These are phyloP conservation scores for Thryonomys swinderianus DNA, from an alignment of 2,113 vertebrate genomes.

Conservation along the genomic window DNA sequence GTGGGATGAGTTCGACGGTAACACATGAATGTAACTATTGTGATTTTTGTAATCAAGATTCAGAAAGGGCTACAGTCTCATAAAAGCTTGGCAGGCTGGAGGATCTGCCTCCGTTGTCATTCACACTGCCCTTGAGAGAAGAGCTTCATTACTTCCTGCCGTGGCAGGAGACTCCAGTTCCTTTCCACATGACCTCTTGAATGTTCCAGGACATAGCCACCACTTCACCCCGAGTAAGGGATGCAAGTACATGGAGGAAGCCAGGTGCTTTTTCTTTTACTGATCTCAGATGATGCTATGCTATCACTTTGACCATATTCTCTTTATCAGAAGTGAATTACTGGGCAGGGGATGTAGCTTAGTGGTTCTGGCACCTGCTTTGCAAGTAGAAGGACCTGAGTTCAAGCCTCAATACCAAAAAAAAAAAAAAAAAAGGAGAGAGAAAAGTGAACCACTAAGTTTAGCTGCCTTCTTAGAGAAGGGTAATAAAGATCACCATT, in stretches of 20 bases:
- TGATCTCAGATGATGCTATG: neutral
- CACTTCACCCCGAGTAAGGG: neutral
- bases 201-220: neutral
- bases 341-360: no score
- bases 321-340: neutral
- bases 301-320: neutral
- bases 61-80: neutral
- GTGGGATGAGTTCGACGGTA: neutral
- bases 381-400: no score
- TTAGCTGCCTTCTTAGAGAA: neutral
- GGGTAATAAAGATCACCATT: neutral
- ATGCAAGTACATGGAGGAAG: neutral
- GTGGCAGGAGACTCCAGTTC: neutral
- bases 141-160: neutral
- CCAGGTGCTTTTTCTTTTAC: neutral
- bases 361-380: no score
- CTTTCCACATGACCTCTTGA: neutral
- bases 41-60: neutral
- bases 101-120: neutral
- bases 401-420: no score
- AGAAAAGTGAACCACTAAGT: neutral
- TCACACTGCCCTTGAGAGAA: neutral
- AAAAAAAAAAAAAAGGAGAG: no score
- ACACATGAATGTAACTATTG: neutral
- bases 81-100: neutral